Evolutionary conservation across 1,140 invertebrate species (phyloP).

Genomic region (Hypsibius dujardini): DNA sequence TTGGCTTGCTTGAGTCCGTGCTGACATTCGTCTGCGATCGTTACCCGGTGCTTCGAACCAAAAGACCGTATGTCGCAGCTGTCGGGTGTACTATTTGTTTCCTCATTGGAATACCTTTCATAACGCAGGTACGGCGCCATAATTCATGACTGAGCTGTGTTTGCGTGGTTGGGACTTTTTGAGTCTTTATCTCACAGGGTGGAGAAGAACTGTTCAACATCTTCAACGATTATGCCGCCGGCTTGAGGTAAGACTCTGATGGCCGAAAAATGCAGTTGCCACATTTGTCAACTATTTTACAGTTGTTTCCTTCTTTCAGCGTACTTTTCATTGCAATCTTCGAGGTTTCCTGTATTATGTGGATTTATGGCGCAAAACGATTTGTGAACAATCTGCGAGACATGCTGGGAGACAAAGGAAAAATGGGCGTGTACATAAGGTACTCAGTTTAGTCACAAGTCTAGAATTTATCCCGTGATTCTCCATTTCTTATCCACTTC

Average conservation of each 20-base stretch:
- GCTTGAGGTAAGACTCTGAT: not conserved
- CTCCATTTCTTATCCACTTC: not conserved
- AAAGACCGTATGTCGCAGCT: not conserved
- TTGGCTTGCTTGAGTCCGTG: not conserved
- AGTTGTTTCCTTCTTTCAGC: not conserved
- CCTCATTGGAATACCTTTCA: not conserved
- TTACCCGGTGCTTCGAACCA: not conserved
- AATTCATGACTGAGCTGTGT: not conserved
- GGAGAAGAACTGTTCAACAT: not conserved
- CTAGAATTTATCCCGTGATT: not conserved
- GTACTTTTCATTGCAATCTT: conserved; percentile 22
- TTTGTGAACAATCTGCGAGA: not conserved
- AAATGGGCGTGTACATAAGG: not conserved
- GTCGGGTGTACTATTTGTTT: conserved; percentile 1
- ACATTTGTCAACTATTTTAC: too few relatives aligned
- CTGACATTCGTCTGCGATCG: not conserved
- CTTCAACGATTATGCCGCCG: not conserved
- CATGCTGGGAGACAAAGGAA: not conserved
- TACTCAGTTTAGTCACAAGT: not conserved
- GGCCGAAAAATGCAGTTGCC: too few relatives aligned
- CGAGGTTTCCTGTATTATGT: conserved; percentile 21
- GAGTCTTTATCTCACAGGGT: not conserved
- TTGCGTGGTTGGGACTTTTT: not conserved
- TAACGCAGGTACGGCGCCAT: not conserved
- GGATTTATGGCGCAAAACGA: conserved; percentile 20